phyloP scores from a whole-genome alignment of 2,797 vertebrate species.

The Galaxias olidus region DNA sequence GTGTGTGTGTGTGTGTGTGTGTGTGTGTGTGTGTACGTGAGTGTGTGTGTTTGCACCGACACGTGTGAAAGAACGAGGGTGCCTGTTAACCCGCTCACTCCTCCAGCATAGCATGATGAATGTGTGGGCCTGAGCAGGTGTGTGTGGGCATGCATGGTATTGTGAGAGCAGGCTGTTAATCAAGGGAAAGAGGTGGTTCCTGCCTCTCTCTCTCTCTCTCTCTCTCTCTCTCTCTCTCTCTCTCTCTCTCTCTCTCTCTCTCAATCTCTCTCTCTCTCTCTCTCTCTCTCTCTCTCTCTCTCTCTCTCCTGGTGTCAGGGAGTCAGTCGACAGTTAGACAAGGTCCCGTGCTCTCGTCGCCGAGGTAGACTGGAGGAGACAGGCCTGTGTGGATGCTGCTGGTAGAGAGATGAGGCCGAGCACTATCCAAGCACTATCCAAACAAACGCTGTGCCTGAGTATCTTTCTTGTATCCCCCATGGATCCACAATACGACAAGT shows the following conservation, averaged over 20 bases:
- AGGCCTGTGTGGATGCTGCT: not conserved
- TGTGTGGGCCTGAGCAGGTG: slow-evolving; percentile 1
- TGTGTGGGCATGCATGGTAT: slow-evolving; percentile 3
- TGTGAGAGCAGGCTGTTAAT: not conserved
- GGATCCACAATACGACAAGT: slow-evolving; percentile 5
- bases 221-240: not conserved
- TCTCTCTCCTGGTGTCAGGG: not conserved
- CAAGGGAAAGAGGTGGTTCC: not conserved
- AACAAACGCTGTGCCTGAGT: too few relatives aligned
- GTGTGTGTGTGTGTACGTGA: not conserved
- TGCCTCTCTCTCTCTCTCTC: not conserved
- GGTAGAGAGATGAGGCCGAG: not conserved
- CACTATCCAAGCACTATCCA: too few relatives aligned
- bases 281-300: not conserved
- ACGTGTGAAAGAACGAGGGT: not conserved
- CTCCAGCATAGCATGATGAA: not conserved
- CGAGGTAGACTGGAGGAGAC: not conserved
- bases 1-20: not conserved
- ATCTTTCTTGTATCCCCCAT: slow-evolving; percentile 5
- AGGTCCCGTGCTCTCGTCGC: not conserved
- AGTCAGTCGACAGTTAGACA: not conserved
- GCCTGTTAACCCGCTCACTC: not conserved
- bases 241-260: not conserved
- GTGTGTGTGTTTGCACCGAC: not conserved
- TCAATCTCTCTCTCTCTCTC: not conserved